Conservation (phyloP, 2,113 vertebrate species). For the Apeltes quadracus region DNA sequence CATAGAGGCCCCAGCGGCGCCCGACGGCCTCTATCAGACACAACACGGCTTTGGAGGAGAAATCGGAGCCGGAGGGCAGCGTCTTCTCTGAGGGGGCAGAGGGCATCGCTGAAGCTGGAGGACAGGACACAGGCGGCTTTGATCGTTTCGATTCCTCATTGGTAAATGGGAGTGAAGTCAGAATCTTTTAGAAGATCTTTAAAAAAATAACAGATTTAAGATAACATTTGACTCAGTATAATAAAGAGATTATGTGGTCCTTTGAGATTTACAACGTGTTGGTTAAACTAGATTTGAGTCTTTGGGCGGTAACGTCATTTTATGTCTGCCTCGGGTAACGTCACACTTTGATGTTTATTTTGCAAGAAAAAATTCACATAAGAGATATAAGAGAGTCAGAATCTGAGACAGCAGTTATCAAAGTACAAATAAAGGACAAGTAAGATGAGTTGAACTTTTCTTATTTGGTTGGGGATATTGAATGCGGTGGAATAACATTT, state of each 20-base stretch:
- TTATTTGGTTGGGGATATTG: neutral
- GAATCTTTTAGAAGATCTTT: too few relatives aligned
- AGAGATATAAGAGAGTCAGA: too few relatives aligned
- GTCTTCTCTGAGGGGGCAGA: conserved; percentile 62
- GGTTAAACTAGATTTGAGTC: too few relatives aligned
- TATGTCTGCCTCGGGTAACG: too few relatives aligned
- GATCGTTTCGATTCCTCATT: neutral
- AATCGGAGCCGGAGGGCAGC: conserved; percentile 69
- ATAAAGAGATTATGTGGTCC: neutral
- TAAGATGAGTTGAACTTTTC: neutral
- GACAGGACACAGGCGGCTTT: conserved; percentile 4
- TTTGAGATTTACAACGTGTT: too few relatives aligned
- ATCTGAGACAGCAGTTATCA: neutral
- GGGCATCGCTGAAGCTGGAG: conserved; percentile 53
- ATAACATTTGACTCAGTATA: too few relatives aligned
- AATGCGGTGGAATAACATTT: neutral
- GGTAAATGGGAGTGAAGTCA: neutral
- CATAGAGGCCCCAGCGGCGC: conserved; percentile 78
- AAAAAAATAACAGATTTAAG: too few relatives aligned
- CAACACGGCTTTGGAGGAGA: conserved; percentile 77
- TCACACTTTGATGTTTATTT: too few relatives aligned
- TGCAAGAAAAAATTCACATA: too few relatives aligned
- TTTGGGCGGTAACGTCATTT: too few relatives aligned
- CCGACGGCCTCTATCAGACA: conserved; percentile 80
- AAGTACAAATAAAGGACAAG: neutral